A percentile compares a stretch with the other conserved stretches of the same genome.
These are phyloP conservation scores for Panonychus citri DNA, from an alignment of 1,140 invertebrate genomes.

Conservation along the genomic window DNA sequence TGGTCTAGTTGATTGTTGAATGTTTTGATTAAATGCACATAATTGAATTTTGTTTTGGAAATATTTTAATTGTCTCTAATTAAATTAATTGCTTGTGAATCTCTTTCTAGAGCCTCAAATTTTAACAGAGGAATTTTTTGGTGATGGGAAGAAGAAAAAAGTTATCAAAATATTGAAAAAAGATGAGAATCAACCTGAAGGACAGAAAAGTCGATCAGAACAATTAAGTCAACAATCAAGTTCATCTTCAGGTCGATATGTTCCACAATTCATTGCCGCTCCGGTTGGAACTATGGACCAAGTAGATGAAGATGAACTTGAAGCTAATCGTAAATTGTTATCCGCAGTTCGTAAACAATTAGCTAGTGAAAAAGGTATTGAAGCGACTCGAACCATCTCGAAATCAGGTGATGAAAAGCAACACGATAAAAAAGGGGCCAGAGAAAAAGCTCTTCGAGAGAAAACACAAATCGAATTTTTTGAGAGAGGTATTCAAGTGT, in stretches of 20 bases:
- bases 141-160: neutral
- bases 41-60: too few relatives aligned
- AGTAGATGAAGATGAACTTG: neutral
- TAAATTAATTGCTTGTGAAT: neutral
- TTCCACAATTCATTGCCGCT: neutral
- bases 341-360: neutral
- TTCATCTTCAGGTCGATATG: neutral
- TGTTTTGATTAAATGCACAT: too few relatives aligned
- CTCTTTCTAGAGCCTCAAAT: neutral
- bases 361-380: neutral
- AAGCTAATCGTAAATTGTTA: too few relatives aligned
- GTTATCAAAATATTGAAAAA: neutral
- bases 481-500: conserved; percentile 5
- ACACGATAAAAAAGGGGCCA: conserved; percentile 5
- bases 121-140: conserved; percentile 4
- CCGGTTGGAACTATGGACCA: too few relatives aligned
- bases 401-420: conserved; percentile 1
- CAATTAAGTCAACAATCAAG: neutral
- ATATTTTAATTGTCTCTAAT: too few relatives aligned
- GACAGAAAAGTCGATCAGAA: neutral
- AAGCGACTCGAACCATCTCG: neutral
- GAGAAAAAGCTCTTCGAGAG: conserved; percentile 10
- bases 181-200: neutral
- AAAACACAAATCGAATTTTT: conserved; percentile 11
- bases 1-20: neutral